Evolutionary conservation across 2,888 invertebrate genomes (phyloP).

Genomic region (Villa cingulata): DNA sequence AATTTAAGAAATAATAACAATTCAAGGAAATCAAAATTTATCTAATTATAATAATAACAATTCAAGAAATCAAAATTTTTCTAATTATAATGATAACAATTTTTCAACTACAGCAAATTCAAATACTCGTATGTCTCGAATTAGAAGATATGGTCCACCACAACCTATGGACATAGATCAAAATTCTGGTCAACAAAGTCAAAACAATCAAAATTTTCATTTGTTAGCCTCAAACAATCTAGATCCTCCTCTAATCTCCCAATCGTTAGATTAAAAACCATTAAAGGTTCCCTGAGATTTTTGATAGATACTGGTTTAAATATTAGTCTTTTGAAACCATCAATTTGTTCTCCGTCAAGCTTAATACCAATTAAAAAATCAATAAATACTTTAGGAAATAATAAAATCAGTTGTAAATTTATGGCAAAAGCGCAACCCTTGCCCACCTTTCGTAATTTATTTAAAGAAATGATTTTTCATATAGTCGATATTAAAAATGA

Average conservation of each 20-base stretch:
- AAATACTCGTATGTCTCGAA: neutral
- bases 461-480: neutral
- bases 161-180: conserved; percentile 1
- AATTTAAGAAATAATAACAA: no score
- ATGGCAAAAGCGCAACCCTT: neutral
- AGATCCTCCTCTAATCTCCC: neutral
- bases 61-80: no score
- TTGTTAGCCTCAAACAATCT: neutral
- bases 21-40: no score
- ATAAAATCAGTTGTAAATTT: neutral
- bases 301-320: neutral
- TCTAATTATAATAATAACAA: no score
- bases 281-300: neutral
- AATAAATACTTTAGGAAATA: neutral
- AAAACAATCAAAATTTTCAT: neutral
- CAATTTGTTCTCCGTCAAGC: neutral
- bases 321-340: neutral
- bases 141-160: conserved; percentile 1
- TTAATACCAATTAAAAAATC: neutral
- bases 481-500: neutral
- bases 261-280: neutral
- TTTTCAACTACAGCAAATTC: no score
- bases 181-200: neutral
- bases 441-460: neutral
- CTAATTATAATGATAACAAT: no score